phyloP scores from a whole-genome alignment of 2,888 invertebrate genomes.

The Gari tellinella region DNA sequence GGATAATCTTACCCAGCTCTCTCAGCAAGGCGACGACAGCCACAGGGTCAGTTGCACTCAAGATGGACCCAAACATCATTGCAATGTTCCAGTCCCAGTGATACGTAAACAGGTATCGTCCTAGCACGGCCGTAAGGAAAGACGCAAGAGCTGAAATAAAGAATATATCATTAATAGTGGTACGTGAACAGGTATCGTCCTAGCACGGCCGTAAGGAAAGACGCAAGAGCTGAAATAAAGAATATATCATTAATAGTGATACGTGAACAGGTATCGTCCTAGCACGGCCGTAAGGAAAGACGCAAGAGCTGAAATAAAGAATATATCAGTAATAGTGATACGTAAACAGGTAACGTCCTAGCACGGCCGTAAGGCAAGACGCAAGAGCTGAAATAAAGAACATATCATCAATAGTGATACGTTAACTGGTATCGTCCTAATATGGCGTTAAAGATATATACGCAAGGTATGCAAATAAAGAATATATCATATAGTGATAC shows the following conservation, averaged over 20 bases:
- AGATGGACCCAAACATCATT: conserved; percentile 84
- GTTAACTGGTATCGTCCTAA: neutral
- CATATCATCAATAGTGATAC: neutral
- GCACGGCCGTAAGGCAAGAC: neutral
- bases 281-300: neutral
- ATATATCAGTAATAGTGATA: neutral
- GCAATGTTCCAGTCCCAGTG: conserved; percentile 83
- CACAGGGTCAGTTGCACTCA: conserved; percentile 85
- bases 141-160: conserved; percentile 77
- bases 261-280: neutral
- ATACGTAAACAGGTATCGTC: conserved; percentile 74
- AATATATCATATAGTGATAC: too few species aligned
- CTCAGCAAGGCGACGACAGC: conserved; percentile 85
- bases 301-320: neutral
- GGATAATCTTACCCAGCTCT: conserved; percentile 82
- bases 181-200: neutral
- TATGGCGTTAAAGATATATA: too few species aligned
- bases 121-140: conserved; percentile 76
- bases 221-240: neutral
- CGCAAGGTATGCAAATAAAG: too few species aligned
- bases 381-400: conserved; percentile 1
- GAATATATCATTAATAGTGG: neutral
- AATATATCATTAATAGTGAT: neutral
- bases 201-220: neutral
- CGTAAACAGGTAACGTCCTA: neutral